phyloP scores from a whole-genome alignment of 2,797 vertebrate species.

The Danio albolineatus region DNA sequence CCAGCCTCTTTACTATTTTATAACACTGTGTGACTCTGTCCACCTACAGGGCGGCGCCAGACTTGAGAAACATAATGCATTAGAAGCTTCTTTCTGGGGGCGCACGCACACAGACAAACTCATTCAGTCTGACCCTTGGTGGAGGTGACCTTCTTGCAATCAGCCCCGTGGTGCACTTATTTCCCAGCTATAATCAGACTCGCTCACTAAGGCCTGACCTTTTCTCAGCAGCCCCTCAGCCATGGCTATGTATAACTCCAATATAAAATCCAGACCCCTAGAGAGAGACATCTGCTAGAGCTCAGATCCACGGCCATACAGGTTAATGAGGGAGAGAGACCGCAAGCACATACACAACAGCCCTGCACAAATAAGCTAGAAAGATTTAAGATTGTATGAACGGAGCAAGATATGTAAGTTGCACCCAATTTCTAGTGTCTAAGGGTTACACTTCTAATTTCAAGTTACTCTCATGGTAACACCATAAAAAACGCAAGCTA shows the following conservation, averaged over 20 bases:
- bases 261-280: conserved; percentile 39
- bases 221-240: conserved; percentile 23
- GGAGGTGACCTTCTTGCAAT: conserved; percentile 56
- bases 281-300: conserved; percentile 32
- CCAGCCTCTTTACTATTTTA: conserved; percentile 45
- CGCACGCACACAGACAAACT: conserved; percentile 26
- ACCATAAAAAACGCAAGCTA: neutral
- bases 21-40: conserved; percentile 59
- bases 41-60: conserved; percentile 56
- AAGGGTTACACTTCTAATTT: neutral
- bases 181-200: conserved; percentile 47
- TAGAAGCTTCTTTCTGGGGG: conserved; percentile 18
- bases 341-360: conserved; percentile 13
- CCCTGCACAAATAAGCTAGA: conserved; percentile 20
- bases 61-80: conserved; percentile 24
- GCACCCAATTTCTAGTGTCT: neutral
- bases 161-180: conserved; percentile 43
- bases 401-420: neutral
- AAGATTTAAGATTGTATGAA: neutral
- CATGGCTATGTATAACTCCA: conserved; percentile 48
- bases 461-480: neutral
- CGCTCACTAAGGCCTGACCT: conserved; percentile 36
- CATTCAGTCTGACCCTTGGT: conserved; percentile 50
- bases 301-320: conserved; percentile 46
- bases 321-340: conserved; percentile 27